Evolutionary conservation across 1,140 invertebrate genomes (phyloP).

Genomic region (Aplysia californica): DNA sequence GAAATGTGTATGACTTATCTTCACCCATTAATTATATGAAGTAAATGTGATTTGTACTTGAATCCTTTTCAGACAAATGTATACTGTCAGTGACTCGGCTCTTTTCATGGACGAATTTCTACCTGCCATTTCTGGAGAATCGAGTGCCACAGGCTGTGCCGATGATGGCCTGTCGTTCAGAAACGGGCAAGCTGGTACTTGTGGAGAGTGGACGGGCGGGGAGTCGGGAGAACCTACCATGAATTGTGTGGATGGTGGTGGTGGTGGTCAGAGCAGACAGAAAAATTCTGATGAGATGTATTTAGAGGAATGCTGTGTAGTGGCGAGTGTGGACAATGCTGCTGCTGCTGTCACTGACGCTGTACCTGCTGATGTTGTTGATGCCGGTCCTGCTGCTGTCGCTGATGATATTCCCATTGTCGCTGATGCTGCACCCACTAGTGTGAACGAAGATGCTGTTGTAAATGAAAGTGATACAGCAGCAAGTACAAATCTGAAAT

Average conservation of each 20-base stretch:
- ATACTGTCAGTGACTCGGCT: conserved; percentile 10
- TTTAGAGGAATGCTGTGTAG: background rate
- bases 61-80: too few species aligned
- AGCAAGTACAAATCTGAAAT: too few species aligned
- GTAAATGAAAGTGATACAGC: too few species aligned
- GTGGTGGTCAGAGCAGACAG: background rate
- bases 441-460: too few species aligned
- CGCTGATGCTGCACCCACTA: too few species aligned
- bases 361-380: too few species aligned
- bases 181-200: background rate
- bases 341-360: background rate
- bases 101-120: background rate
- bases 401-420: too few species aligned
- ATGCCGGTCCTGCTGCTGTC: too few species aligned
- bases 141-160: background rate
- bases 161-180: background rate
- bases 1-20: too few species aligned
- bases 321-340: background rate
- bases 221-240: background rate
- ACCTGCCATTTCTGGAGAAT: background rate
- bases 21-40: too few species aligned
- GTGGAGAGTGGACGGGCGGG: background rate
- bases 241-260: background rate
- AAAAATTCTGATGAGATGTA: background rate
- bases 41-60: too few species aligned